phyloP scores from a whole-genome alignment of 1,140 invertebrate genomes.

The Penaeus chinensis region DNA sequence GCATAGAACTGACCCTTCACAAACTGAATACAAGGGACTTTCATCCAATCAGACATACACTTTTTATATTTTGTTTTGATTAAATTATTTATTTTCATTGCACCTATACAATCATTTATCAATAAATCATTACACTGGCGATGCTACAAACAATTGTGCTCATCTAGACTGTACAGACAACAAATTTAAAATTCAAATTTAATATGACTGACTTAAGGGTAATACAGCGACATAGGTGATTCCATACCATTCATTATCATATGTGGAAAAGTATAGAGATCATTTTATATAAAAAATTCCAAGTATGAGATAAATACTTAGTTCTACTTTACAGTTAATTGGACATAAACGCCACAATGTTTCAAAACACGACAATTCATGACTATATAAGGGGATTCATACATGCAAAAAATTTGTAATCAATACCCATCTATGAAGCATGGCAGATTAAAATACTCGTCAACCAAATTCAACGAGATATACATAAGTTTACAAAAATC shows the following conservation, averaged over 20 bases:
- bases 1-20: constrained; percentile 12
- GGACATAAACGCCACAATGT: constrained; percentile 35
- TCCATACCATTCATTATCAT: constrained; percentile 48
- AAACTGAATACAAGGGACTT: constrained; percentile 41
- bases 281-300: constrained; percentile 55
- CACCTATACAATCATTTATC: constrained; percentile 49
- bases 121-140: constrained; percentile 49
- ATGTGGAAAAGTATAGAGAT: constrained; percentile 57
- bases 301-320: constrained; percentile 55
- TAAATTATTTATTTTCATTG: constrained; percentile 47
- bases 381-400: constrained; percentile 41
- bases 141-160: constrained; percentile 53
- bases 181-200: constrained; percentile 43
- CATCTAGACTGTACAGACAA: constrained; percentile 54
- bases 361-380: constrained; percentile 44
- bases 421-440: constrained; percentile 41
- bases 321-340: constrained; percentile 52
- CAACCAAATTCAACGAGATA: constrained; percentile 34
- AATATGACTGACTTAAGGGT: constrained; percentile 52
- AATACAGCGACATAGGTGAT: constrained; percentile 49
- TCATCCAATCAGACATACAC: constrained; percentile 52
- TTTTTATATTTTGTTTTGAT: constrained; percentile 45
- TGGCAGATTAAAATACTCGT: constrained; percentile 36
- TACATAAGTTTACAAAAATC: constrained; percentile 13
- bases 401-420: constrained; percentile 45